Evolutionary conservation across 2,888 invertebrate species (phyloP).

Genomic region (Hedychridium roseum): DNA sequence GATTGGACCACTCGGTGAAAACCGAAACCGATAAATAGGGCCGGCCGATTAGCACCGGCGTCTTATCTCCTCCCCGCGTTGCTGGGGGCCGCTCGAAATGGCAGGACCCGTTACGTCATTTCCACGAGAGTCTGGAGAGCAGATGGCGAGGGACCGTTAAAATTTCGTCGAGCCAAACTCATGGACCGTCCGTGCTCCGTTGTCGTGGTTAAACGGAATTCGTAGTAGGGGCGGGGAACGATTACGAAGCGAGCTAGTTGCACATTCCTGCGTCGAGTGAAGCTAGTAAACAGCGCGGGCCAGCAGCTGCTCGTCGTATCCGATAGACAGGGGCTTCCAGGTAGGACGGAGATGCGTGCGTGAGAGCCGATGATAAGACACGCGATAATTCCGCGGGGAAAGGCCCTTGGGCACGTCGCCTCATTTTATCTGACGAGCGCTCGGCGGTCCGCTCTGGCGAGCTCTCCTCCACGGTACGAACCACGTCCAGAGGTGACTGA

Average conservation of each 20-base stretch:
- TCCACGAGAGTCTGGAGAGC: not conserved
- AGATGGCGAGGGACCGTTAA: not conserved
- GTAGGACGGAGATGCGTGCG: slow-evolving; percentile 9
- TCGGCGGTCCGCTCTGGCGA: not conserved
- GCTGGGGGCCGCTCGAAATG: too few relatives aligned
- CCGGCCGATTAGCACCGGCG: slow-evolving; percentile 3
- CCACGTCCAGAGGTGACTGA: slow-evolving; percentile 2
- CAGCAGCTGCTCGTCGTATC: slow-evolving; percentile 2
- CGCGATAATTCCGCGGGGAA: slow-evolving; percentile 11
- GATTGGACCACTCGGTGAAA: slow-evolving; percentile 20
- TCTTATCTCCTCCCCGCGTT: not conserved
- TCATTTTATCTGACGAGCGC: not conserved
- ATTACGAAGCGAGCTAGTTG: not conserved
- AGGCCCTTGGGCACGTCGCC: slow-evolving; percentile 2
- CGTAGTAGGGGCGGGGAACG: not conserved
- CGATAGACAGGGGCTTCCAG: slow-evolving; percentile 11
- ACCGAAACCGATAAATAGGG: slow-evolving; percentile 18
- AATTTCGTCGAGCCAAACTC: not conserved
- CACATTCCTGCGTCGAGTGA: slow-evolving; percentile 12
- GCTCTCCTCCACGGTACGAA: not conserved
- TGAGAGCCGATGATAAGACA: slow-evolving; percentile 19
- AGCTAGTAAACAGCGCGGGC: slow-evolving; percentile 3
- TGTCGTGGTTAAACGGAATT: not conserved
- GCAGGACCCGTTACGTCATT: not conserved
- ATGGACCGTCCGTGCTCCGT: not conserved